A percentile compares a stretch with the other conserved stretches of the same genome.
phyloP scores from a whole-genome alignment of 1,140 invertebrate species.

The Archegozetes longisetosus region DNA sequence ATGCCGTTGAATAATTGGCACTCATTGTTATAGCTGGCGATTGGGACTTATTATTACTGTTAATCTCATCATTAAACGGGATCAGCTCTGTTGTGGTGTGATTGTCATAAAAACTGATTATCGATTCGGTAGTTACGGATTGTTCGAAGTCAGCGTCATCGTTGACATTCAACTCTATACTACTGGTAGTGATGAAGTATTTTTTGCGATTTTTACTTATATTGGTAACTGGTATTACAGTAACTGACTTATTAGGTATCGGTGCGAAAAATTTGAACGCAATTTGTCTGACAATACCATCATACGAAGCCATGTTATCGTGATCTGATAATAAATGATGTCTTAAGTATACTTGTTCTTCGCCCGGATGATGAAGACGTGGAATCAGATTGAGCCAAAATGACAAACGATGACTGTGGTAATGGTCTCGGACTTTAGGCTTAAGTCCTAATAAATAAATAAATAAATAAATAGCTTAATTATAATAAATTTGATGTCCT shows the following conservation, averaged over 20 bases:
- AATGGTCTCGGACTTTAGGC: conserved; percentile 78
- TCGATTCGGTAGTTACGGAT: background rate
- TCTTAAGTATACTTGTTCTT: conserved; percentile 51
- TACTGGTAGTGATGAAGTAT: background rate
- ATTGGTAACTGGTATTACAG: background rate
- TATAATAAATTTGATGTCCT: conserved; percentile 33
- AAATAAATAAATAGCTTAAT: background rate
- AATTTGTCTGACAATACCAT: conserved; percentile 27
- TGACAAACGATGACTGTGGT: conserved; percentile 77
- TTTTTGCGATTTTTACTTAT: conserved; percentile 6
- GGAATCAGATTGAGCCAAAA: conserved; percentile 93
- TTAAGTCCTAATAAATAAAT: conserved; percentile 47
- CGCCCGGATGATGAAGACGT: conserved; percentile 40
- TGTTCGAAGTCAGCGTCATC: background rate
- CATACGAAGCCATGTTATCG: conserved; percentile 30
- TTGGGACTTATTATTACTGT: background rate
- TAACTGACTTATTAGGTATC: background rate
- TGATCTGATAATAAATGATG: conserved; percentile 66
- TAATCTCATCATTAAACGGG: background rate
- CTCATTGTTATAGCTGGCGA: background rate
- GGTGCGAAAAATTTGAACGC: conserved; percentile 9
- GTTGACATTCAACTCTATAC: background rate
- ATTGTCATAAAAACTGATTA: background rate
- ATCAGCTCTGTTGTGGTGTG: background rate
- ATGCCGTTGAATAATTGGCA: conserved; percentile 64